Base-by-base conservation (phyloP, 2,113 vertebrate species). In the Pelodiscus sinensis region DNA sequence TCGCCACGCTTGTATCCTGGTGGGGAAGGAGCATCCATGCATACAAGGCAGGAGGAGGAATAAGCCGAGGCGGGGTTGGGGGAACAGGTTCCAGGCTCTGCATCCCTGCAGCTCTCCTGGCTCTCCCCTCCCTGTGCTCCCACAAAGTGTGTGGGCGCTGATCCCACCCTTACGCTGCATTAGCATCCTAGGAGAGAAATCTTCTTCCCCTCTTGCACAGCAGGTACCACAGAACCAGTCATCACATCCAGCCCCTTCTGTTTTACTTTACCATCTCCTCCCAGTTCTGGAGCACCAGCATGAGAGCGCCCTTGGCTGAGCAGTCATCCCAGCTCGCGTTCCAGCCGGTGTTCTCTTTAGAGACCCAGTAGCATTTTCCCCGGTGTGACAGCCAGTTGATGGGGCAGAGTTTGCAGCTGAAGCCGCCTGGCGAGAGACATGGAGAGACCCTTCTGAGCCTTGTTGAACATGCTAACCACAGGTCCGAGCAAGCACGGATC, bases 331-430 rank as follows among this genome's bases (percentile, higher is more conserved):
- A 51, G 25, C 81, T 52, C 29, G 77, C 27, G 25, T 1, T 38
- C 92, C 92, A 92, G 29, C 1, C 80, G 22, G 81, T n/a, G 2
- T 1, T 0, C 25, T 82, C 25, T 10, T 91, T 60, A 18, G 94
- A 80, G 68, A 94, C 8, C 92, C n/a, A 5, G 55, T 91, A 92
- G 81, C 94, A 94, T 8, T 21, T 38, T 35, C 82, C 82, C 62
- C 78, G 58, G 0, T 11, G 52, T 2, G 91, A 89, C 78, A 77
- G 81, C 94, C 92, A 92, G 44, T 58, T 62, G 71, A 68, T 62
- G 29, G 90, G 92, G 29, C 90, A 94, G 15, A 95, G 60, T 52
- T 68, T 65, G 84, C 86, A 95, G 71, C 38, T 31, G 38, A n/a
- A 24, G 8, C 2, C 14, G 51, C 25, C 92, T 94, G 91, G 65